Evolutionary conservation across 2,888 invertebrate species (phyloP), one percentile per base, ranked within the genome.

Genomic region (Melieria crassipennis): DNA sequence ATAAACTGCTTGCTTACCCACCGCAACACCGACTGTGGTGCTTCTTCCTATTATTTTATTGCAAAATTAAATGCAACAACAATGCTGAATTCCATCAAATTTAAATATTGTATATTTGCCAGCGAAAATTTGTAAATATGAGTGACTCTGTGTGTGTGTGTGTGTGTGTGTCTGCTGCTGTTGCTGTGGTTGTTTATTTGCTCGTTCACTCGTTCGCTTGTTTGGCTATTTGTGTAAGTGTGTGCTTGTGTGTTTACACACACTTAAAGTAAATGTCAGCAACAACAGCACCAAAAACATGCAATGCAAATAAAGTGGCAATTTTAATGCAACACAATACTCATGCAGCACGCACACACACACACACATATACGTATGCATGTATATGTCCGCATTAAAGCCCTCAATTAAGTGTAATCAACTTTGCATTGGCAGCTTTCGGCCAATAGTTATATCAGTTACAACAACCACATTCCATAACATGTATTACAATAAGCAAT

Each of bases 361-460:
- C 55, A 47, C 48, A 60, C 50, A 13, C n/a, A 69, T 13, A 56
- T 45, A 30, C 42, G 55, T 11, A 60, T 70, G 56, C 47, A 58
- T 58, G 30, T 64, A 50, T 30, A 50, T 43, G 42, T 11, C 52
- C 9, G 64, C 64, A 65, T 55, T 65, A 65, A 65, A 65, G 64
- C 64, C 55, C 55, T 13, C 64, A 65, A 65, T 65, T 65, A 65
- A 55, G 55, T 13, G 64, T 55, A 65, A 65, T 65, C 64, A 55
- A 65, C 64, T 52, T 65, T 50, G 55, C 64, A 65, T 43, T 65
- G 64, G 55, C 43, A 55, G 52, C 55, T 47, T 65, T 30, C 13
- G 13, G 64, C 64, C 43, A 7, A 43, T 3, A 43, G 64, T 55
- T 45, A 65, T 65, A n/a, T n/a, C 11, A 13, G 42, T 50, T 16